These are phyloP conservation scores for Phainopepla nitens DNA, from an alignment of 2,113 vertebrate genomes.

Conservation along the genomic window DNA sequence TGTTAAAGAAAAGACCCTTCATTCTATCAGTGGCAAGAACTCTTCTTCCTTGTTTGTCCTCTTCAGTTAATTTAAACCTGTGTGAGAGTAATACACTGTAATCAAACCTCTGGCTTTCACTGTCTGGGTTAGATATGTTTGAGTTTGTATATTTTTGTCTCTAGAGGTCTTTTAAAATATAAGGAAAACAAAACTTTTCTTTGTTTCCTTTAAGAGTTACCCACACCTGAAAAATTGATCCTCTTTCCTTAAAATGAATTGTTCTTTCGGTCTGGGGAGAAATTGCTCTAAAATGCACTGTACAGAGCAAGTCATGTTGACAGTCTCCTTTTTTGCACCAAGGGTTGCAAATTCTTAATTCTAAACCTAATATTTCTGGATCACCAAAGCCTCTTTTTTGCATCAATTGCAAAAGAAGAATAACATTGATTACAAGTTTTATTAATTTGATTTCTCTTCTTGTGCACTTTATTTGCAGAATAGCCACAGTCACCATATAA, in stretches of 20 bases:
- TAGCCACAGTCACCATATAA: not conserved
- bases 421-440: not conserved
- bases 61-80: slow-evolving; percentile 55
- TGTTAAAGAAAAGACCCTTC: slow-evolving; percentile 94
- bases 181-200: slow-evolving; percentile 22
- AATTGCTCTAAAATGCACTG: not conserved
- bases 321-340: not conserved
- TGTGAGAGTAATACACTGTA: slow-evolving; percentile 22
- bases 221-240: slow-evolving; percentile 29
- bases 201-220: slow-evolving; percentile 1
- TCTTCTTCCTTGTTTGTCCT: slow-evolving; percentile 83
- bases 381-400: not conserved
- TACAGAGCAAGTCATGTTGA: not conserved
- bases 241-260: not conserved
- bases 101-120: slow-evolving; percentile 44
- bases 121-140: slow-evolving; percentile 42
- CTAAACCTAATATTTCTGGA: not conserved
- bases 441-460: not conserved
- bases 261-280: not conserved
- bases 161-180: not conserved
- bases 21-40: slow-evolving; percentile 82
- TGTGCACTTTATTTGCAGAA: not conserved
- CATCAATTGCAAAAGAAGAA: not conserved
- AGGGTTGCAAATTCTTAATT: not conserved
- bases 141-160: slow-evolving; percentile 16